Conservation (phyloP, 2,797 vertebrate species). For the Eleutherodactylus coqui region DNA sequence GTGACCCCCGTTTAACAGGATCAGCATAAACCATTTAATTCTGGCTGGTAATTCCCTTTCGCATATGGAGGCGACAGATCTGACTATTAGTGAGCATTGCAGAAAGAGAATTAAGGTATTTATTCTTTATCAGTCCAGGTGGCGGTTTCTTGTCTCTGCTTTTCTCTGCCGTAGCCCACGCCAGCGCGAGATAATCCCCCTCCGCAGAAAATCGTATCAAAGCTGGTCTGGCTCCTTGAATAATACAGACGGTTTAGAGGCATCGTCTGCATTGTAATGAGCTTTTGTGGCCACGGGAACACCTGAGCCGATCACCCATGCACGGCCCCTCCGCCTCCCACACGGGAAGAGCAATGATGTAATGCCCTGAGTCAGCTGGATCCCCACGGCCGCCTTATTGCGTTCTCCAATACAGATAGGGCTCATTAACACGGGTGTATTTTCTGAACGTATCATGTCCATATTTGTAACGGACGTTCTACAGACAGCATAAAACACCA, state of each 20-base stretch:
- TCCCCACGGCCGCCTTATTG: constrained; percentile 1
- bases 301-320: constrained; percentile 72
- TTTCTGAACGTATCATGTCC: no score
- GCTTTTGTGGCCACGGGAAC: constrained; percentile 65
- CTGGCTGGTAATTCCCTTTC: constrained; percentile 34
- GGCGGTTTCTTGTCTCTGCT: not conserved
- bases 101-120: constrained; percentile 28
- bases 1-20: constrained; percentile 30
- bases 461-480: no score
- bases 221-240: constrained; percentile 66
- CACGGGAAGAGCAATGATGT: constrained; percentile 58
- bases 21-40: constrained; percentile 43
- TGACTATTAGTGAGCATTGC: not conserved
- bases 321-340: constrained; percentile 35
- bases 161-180: not conserved
- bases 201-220: constrained; percentile 56
- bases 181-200: constrained; percentile 67
- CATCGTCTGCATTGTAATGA: constrained; percentile 69
- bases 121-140: constrained; percentile 40
- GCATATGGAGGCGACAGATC: constrained; percentile 12
- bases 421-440: no score
- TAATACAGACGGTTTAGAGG: constrained; percentile 69
- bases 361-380: constrained; percentile 56
- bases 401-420: no score
- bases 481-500: no score